These are phyloP conservation scores for Salticus scenicus DNA, from an alignment of 2,888 invertebrate species.

Conservation along the genomic window DNA sequence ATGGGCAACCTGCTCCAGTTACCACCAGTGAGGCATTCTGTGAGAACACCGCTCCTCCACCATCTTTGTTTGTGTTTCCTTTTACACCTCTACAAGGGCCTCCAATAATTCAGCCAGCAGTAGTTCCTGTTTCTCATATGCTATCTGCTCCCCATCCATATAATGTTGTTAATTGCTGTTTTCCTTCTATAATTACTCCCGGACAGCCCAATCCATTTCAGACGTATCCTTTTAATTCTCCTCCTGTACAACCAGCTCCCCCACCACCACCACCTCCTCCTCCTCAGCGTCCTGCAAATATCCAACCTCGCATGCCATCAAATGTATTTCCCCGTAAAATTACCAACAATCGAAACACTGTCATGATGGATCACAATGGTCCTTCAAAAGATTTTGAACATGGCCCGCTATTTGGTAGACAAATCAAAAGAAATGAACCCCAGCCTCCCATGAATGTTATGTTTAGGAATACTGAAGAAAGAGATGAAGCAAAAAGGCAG, in stretches of 20 bases:
- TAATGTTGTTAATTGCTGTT: constrained; percentile 32
- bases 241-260: constrained; percentile 27
- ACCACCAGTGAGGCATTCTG: constrained; percentile 22
- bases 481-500: constrained; percentile 42
- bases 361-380: background rate
- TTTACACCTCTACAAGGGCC: constrained; percentile 48
- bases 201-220: constrained; percentile 43
- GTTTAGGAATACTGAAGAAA: constrained; percentile 23
- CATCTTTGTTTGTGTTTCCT: constrained; percentile 34
- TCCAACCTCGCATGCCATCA: constrained; percentile 28
- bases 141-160: constrained; percentile 52
- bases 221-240: constrained; percentile 37
- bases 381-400: constrained; percentile 48
- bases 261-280: constrained; percentile 1
- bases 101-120: constrained; percentile 51
- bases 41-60: constrained; percentile 29
- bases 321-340: constrained; percentile 44
- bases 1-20: constrained; percentile 29
- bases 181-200: constrained; percentile 38
- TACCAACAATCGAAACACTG: background rate
- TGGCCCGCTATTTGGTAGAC: constrained; percentile 2
- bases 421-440: constrained; percentile 35
- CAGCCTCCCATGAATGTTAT: constrained; percentile 1
- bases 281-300: constrained; percentile 20
- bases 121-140: constrained; percentile 37